Evolutionary conservation across 2,797 vertebrate species (phyloP).

Genomic region (Scolopax rusticola): DNA sequence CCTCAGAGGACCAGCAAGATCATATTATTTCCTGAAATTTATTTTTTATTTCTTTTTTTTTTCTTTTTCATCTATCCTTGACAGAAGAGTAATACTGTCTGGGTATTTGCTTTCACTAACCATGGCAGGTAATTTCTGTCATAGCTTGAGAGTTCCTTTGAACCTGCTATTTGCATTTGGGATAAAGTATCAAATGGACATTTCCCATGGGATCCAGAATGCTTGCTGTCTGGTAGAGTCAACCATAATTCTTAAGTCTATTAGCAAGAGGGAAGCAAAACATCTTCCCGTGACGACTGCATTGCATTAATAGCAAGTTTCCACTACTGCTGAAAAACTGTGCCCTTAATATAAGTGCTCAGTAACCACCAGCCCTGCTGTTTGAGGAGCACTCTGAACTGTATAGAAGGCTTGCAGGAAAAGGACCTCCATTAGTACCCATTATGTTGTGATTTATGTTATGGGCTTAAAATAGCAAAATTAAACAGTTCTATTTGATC

Average conservation of each 20-base stretch:
- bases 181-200: neutral
- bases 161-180: conserved; percentile 47
- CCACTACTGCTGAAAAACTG: conserved; percentile 28
- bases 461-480: conserved; percentile 50
- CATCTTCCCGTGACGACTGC: neutral
- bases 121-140: neutral
- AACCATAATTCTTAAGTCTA: neutral
- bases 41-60: neutral
- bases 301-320: conserved; percentile 27
- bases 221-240: neutral
- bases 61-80: neutral
- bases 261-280: conserved; percentile 25
- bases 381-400: conserved; percentile 40
- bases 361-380: conserved; percentile 45
- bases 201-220: neutral
- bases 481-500: conserved; percentile 13
- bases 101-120: neutral
- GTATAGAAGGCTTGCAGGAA: conserved; percentile 47
- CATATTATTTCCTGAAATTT: conserved; percentile 6
- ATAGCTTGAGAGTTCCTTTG: neutral
- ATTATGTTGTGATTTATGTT: conserved; percentile 42
- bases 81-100: neutral
- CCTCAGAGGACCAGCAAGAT: conserved; percentile 11
- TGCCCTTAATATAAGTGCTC: conserved; percentile 68
- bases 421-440: conserved; percentile 49